phyloP scores from a whole-genome alignment of 2,797 vertebrate genomes.

The Oryzias sinensis region DNA sequence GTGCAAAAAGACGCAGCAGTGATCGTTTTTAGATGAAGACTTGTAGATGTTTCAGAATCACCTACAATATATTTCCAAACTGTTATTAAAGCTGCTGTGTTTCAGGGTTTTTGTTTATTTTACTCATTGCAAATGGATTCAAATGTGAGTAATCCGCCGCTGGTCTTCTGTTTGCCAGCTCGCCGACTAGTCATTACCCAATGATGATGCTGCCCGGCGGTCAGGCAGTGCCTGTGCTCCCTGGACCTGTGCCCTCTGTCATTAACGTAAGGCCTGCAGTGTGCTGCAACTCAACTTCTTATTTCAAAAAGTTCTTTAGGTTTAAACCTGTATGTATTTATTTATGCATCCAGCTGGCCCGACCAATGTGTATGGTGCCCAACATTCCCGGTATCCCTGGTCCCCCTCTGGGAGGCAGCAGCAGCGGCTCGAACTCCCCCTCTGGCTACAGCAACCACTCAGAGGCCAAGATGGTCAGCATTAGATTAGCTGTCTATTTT shows the following conservation, averaged over 20 bases:
- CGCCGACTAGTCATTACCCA: constrained; percentile 89
- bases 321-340: constrained; percentile 34
- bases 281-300: constrained; percentile 5
- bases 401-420: constrained; percentile 88
- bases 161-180: constrained; percentile 71
- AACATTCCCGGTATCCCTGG: constrained; percentile 98
- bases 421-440: constrained; percentile 88
- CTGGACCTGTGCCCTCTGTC: constrained; percentile 90
- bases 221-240: constrained; percentile 89
- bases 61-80: too few species aligned
- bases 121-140: background rate
- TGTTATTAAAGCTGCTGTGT: too few species aligned
- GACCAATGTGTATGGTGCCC: constrained; percentile 92
- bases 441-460: constrained; percentile 88
- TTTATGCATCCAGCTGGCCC: constrained; percentile 82
- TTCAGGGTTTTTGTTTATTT: too few species aligned
- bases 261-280: constrained; percentile 86
- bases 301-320: constrained; percentile 7
- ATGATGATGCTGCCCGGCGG: constrained; percentile 95
- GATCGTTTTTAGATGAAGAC: too few species aligned
- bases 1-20: too few species aligned
- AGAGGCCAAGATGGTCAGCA: constrained; percentile 96
- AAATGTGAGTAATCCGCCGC: constrained; percentile 4
- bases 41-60: too few species aligned
- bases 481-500: constrained; percentile 63